These are phyloP conservation scores for Mystacornis crossleyi DNA, from an alignment of 2,113 vertebrate genomes.

Conservation along the genomic window DNA sequence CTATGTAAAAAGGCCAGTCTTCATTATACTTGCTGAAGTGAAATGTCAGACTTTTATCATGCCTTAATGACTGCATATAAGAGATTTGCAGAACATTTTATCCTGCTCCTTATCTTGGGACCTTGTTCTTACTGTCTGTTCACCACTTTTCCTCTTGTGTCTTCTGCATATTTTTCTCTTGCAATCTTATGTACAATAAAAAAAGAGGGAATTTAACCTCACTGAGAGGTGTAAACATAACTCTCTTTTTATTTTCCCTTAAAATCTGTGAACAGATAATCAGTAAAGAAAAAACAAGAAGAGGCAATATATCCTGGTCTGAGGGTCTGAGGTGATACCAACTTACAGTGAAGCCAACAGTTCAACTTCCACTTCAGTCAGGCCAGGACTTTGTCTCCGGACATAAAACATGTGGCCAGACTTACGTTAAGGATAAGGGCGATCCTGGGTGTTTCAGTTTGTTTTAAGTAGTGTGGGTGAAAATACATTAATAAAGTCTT, in stretches of 20 bases:
- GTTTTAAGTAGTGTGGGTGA: not conserved
- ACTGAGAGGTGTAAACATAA: not conserved
- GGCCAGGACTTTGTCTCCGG: not conserved
- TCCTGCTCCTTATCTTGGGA: not conserved
- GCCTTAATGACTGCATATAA: not conserved
- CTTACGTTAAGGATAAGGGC: not conserved
- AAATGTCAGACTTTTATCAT: not conserved
- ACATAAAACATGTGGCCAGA: not conserved
- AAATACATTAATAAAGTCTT: not conserved
- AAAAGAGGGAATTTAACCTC: not conserved
- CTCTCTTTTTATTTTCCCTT: not conserved
- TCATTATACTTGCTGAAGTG: not conserved
- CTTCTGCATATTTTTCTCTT: not conserved
- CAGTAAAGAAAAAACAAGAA: not conserved
- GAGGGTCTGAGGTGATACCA: not conserved
- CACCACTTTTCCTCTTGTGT: not conserved
- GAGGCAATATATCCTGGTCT: not conserved
- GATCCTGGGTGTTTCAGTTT: not conserved
- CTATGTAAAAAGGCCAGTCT: not conserved
- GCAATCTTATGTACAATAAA: not conserved
- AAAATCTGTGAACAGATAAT: not conserved
- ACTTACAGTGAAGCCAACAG: not conserved
- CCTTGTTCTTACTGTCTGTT: not conserved
- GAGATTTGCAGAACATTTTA: not conserved
- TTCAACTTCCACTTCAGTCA: not conserved